Base-by-base conservation (phyloP, 2,797 vertebrate species). In the Thamnophis elegans region DNA sequence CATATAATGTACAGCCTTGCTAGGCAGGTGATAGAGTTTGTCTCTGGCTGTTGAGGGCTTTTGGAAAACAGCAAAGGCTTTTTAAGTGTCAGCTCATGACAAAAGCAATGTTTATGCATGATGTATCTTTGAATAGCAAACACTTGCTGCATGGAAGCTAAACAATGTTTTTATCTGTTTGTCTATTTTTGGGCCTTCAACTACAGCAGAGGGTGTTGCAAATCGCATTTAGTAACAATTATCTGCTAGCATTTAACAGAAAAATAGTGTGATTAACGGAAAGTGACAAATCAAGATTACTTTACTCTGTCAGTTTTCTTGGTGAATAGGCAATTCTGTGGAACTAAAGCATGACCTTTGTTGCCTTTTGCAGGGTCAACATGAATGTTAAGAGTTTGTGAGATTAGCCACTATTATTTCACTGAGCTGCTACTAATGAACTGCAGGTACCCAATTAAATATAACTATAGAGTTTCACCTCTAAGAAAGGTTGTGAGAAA, bases 51-150 rank as follows among this genome's bases (percentile, higher is more conserved):
- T 96, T 96, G 95, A 93, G 96, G 96, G 95, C 94, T 97, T 97
- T 97, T 95, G 96, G 94, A 93, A 97, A 97, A 97, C 91, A 97
- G 97, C 94, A 95, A 95, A 97, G 94, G 96, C 96, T 97, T 97
- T 97, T 93, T 95, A 96, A 97, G 96, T 97, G 97, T 98, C 96
- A 97, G 96, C 96, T 98, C 96, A 94, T 97, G 96, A 96, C 97
- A 97, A 97, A 98, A 98, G 98, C 98, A 97, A 98, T 98, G 97
- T 98, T 98, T 98, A 98, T 98, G 97, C 98, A 98, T 97, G 97
- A 97, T 96, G 94, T 96, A 97, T 95, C 95, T 96, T 96, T 98
- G 97, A 98, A 98, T 97, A 97, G 97, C 97, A 97, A 97, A 97
- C 97, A 96, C 97, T 98, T 97, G 97, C 97, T 98, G 97, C 97